These are phyloP conservation scores for Entomobrya proxima DNA, from an alignment of 2,888 invertebrate species.

Conservation along the genomic window DNA sequence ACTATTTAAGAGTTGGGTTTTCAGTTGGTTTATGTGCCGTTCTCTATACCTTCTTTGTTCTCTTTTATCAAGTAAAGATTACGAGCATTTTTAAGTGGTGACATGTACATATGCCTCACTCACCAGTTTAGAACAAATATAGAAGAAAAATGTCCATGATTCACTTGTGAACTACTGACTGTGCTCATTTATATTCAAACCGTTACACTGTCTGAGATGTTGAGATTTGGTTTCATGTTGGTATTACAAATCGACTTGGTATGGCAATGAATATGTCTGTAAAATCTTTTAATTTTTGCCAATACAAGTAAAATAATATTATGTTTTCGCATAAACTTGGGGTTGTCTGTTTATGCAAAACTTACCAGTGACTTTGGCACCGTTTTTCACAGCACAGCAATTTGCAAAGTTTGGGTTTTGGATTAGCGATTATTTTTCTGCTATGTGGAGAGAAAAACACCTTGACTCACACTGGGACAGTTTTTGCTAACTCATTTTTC, in stretches of 20 bases:
- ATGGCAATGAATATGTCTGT: neutral
- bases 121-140: neutral
- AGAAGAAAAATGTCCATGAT: neutral
- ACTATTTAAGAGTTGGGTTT: neutral
- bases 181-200: too few species aligned
- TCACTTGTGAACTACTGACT: neutral
- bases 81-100: neutral
- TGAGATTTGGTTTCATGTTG: neutral
- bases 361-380: too few species aligned
- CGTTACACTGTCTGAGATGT: too few species aligned
- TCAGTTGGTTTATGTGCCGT: neutral
- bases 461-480: conserved; percentile 35
- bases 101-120: neutral
- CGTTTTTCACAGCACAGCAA: too few species aligned
- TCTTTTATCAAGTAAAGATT: neutral
- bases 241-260: neutral
- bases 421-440: too few species aligned
- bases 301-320: too few species aligned
- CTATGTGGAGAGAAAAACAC: conserved; percentile 50
- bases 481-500: conserved; percentile 38
- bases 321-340: too few species aligned
- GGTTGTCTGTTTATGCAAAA: too few species aligned
- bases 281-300: too few species aligned
- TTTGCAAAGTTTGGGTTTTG: too few species aligned
- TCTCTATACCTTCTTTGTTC: neutral